phyloP scores from a whole-genome alignment of 1,140 invertebrate genomes.

The Drosophila kanapiae region DNA sequence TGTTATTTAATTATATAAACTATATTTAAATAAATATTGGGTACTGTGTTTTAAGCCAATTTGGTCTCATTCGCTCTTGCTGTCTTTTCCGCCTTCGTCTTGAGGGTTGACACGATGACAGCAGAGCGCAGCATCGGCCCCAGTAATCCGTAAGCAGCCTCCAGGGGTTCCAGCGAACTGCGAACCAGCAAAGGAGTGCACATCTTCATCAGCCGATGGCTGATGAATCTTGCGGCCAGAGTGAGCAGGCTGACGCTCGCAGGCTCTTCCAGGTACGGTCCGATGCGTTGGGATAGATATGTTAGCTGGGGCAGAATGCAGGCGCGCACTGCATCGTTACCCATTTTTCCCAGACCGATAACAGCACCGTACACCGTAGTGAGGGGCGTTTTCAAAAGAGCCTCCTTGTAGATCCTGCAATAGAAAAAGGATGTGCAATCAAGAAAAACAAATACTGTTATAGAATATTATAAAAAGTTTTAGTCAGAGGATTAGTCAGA shows the following conservation, averaged over 20 bases:
- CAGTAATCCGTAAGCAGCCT: slow-evolving; percentile 25
- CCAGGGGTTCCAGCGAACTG: slow-evolving; percentile 7
- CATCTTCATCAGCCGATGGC: slow-evolving; percentile 53
- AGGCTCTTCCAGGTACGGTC: slow-evolving; percentile 1
- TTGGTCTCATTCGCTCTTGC: not conserved
- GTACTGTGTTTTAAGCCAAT: not conserved
- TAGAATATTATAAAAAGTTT: no score
- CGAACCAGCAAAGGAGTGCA: slow-evolving; percentile 36
- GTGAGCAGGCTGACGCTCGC: not conserved
- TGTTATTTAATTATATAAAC: no score
- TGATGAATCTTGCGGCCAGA: slow-evolving; percentile 36
- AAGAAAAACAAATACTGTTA: not conserved
- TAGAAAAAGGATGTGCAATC: not conserved
- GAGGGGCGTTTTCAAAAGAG: slow-evolving; percentile 6
- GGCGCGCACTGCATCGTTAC: slow-evolving; percentile 18
- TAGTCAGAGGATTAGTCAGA: no score
- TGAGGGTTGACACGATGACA: not conserved
- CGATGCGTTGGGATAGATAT: slow-evolving; percentile 23
- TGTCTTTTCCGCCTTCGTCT: not conserved
- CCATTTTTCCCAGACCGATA: slow-evolving; percentile 51
- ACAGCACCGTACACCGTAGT: slow-evolving; percentile 51
- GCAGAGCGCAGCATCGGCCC: slow-evolving; percentile 20
- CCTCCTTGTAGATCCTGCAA: slow-evolving; percentile 39
- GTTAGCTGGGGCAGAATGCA: slow-evolving; percentile 42
- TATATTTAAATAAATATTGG: no score